A percentile compares a stretch with the other conserved stretches of the same genome.
Evolutionary conservation across 2,797 vertebrate genomes (phyloP).

Genomic region (Zenarchopterus dispar): DNA sequence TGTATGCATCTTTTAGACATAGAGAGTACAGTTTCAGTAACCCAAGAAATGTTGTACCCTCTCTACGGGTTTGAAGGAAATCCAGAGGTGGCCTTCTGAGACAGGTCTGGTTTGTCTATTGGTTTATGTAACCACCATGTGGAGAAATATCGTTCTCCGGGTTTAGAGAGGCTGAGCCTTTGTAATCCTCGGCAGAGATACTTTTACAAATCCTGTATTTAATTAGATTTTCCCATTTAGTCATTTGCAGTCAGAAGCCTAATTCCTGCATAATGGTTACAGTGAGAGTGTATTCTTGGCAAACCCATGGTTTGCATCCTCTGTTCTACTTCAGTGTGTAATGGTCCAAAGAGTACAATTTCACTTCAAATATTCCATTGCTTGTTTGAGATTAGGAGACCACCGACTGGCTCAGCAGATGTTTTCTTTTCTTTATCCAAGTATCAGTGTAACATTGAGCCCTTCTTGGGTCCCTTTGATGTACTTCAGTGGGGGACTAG

Average conservation of each 20-base stretch:
- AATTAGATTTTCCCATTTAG: slow-evolving; percentile 81
- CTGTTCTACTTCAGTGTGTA: slow-evolving; percentile 64
- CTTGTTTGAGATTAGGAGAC: slow-evolving; percentile 34
- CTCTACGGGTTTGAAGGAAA: slow-evolving; percentile 7
- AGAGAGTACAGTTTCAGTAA: background rate
- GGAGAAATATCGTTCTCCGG: slow-evolving; percentile 67
- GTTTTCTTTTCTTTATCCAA: slow-evolving; percentile 41
- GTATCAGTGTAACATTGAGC: slow-evolving; percentile 26
- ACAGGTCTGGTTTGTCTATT: slow-evolving; percentile 46
- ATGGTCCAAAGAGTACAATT: slow-evolving; percentile 64
- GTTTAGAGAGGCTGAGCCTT: slow-evolving; percentile 74
- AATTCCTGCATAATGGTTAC: slow-evolving; percentile 73
- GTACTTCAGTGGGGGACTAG: background rate
- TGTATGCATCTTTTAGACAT: background rate
- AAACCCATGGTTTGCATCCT: slow-evolving; percentile 39
- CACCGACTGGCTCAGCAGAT: slow-evolving; percentile 20
- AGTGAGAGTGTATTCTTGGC: slow-evolving; percentile 62
- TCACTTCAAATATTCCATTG: slow-evolving; percentile 48
- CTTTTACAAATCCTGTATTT: slow-evolving; percentile 83
- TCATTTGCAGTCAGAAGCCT: slow-evolving; percentile 73
- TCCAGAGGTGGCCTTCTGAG: slow-evolving; percentile 44
- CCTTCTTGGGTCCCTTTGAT: background rate
- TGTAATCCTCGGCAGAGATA: slow-evolving; percentile 81
- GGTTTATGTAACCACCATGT: slow-evolving; percentile 67
- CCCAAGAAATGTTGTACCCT: background rate